These are phyloP conservation scores for Calephelis nemesis DNA, from an alignment of 1,140 invertebrate species.

Conservation along the genomic window DNA sequence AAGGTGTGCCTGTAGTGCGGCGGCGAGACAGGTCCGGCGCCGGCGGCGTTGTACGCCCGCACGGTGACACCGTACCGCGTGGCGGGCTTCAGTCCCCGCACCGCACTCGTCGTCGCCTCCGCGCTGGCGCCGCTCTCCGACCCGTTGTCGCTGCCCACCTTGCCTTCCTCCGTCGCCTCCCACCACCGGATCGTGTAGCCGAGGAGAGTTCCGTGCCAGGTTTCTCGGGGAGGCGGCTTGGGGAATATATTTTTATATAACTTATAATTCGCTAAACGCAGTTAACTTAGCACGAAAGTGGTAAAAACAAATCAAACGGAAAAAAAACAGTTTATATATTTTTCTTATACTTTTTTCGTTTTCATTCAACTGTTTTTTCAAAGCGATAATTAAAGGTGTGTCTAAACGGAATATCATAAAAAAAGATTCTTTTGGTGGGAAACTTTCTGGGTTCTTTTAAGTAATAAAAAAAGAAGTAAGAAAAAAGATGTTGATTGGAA, in stretches of 20 bases:
- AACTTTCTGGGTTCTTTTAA: no score
- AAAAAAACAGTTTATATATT: no score
- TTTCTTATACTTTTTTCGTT: no score
- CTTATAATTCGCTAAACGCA: no score
- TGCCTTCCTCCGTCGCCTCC: conserved; percentile 62
- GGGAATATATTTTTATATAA: not conserved
- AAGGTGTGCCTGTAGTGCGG: conserved; percentile 89
- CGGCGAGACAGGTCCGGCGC: conserved; percentile 88
- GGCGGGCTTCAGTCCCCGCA: conserved; percentile 88
- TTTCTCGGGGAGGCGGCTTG: conserved; percentile 84
- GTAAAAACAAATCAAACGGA: no score
- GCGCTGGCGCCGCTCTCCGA: conserved; percentile 75
- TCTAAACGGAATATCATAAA: no score
- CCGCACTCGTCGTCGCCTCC: conserved; percentile 81
- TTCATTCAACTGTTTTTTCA: no score
- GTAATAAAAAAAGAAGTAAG: no score
- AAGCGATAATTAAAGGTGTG: no score
- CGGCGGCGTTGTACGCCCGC: conserved; percentile 92
- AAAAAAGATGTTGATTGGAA: conserved; percentile 17
- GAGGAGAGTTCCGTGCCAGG: conserved; percentile 89
- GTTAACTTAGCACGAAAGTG: no score
- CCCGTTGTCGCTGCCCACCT: conserved; percentile 60
- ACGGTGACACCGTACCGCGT: conserved; percentile 91
- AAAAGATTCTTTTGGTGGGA: no score
- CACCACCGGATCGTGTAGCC: conserved; percentile 90